A percentile compares a stretch with the other conserved stretches of the same genome.
Conservation (phyloP, 92 coral and sea anemone genomes). For the Palythoa grandis region DNA sequence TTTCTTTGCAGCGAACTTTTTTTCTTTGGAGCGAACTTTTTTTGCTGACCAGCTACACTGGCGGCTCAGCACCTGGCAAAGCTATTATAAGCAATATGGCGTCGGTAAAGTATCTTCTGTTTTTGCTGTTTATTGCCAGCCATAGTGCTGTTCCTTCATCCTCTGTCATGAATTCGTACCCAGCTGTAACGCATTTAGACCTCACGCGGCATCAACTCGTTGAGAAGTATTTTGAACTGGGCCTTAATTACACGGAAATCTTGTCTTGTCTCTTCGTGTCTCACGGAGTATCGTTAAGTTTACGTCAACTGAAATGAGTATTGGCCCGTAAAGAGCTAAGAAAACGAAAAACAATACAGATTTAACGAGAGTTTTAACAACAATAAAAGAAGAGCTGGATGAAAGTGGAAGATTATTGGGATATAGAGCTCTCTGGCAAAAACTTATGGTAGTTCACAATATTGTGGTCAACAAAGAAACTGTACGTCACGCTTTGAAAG, state of each 20-base stretch:
- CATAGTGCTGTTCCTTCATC: neutral
- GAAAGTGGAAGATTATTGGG: neutral
- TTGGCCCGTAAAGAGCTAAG: neutral
- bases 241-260: conserved; percentile 1
- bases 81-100: too few relatives aligned
- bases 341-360: neutral
- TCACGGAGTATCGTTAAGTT: neutral
- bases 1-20: too few relatives aligned
- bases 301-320: neutral
- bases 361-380: neutral
- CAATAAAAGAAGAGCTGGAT: neutral
- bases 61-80: too few relatives aligned
- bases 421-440: neutral
- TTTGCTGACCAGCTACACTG: too few relatives aligned
- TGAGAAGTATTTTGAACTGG: neutral
- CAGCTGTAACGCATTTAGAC: neutral
- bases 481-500: neutral
- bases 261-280: neutral
- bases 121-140: conserved; percentile 1
- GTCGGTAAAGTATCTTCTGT: neutral
- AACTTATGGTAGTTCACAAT: neutral
- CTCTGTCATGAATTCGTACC: neutral
- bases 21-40: too few relatives aligned
- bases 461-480: neutral
- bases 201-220: neutral